A percentile compares a stretch with the other conserved stretches of the same genome.
Conservation (phyloP, 2,113 vertebrate genomes). For the Dipodomys merriami region DNA sequence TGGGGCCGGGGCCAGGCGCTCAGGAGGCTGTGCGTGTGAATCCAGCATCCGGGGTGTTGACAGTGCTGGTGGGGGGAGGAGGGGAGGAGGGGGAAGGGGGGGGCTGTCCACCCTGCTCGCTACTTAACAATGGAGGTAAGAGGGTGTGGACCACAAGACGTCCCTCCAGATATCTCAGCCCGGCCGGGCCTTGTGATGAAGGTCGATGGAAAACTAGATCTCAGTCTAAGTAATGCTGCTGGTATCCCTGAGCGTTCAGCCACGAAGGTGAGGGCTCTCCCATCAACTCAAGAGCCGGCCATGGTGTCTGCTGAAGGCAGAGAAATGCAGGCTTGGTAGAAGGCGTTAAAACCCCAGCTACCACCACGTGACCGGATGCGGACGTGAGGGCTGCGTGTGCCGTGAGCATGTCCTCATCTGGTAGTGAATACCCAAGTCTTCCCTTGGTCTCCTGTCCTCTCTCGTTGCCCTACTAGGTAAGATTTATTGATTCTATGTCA, state of each 20-base stretch:
- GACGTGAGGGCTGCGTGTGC: neutral
- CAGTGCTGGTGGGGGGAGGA: neutral
- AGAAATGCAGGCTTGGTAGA: neutral
- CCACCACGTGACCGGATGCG: neutral
- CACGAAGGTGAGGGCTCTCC: neutral
- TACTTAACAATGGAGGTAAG: too few species aligned
- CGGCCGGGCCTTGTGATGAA: neutral
- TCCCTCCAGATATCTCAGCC: too few species aligned
- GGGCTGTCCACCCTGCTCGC: neutral
- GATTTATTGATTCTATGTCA: too few species aligned
- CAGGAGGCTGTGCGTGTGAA: neutral
- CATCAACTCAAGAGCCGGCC: neutral
- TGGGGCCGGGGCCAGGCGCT: too few species aligned
- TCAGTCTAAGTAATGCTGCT: neutral
- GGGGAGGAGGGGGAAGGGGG: neutral
- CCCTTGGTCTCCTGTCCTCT: neutral
- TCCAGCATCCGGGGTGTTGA: neutral
- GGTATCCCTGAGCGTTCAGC: neutral
- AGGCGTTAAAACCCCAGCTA: neutral
- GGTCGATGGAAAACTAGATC: neutral
- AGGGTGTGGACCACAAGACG: too few species aligned
- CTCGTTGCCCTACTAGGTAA: neutral
- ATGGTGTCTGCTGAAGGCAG: neutral
- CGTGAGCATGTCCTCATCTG: neutral
- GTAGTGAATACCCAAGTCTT: neutral